Evolutionary conservation across 1,140 invertebrate species (phyloP).

Genomic region (Diprion similis): DNA sequence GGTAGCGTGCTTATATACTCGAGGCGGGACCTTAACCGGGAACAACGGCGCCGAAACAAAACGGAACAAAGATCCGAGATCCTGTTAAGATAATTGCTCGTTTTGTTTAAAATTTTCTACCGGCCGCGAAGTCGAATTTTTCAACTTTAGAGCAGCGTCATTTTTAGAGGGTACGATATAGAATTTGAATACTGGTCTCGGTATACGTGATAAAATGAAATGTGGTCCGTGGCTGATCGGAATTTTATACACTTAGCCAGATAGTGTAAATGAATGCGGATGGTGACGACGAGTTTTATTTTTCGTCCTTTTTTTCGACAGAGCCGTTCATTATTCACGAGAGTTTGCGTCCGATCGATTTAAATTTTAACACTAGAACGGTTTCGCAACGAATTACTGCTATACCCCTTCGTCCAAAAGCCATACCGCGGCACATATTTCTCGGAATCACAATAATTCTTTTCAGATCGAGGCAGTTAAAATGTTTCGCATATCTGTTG

Average conservation of each 20-base stretch:
- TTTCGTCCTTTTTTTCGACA: background rate
- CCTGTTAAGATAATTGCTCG: conserved; percentile 60
- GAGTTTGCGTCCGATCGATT: conserved; percentile 4
- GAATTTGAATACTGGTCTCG: too few relatives aligned
- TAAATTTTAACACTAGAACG: conserved; percentile 1
- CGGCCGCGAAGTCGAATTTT: conserved; percentile 20
- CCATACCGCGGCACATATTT: background rate
- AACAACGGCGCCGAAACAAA: conserved; percentile 30
- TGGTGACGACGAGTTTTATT: background rate
- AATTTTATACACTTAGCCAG: too few relatives aligned
- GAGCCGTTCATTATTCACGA: background rate
- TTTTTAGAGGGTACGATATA: too few relatives aligned
- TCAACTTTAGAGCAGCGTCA: too few relatives aligned
- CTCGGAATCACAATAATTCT: conserved; percentile 1
- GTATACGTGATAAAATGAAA: too few relatives aligned
- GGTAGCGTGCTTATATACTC: conserved; percentile 17
- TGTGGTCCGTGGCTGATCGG: too few relatives aligned
- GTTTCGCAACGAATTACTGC: background rate
- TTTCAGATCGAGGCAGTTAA: conserved; percentile 1
- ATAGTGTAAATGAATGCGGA: too few relatives aligned
- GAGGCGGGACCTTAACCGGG: conserved; percentile 15
- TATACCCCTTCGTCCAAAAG: background rate
- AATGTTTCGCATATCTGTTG: conserved; percentile 2
- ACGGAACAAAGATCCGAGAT: conserved; percentile 54
- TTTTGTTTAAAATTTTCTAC: conserved; percentile 58